Base-by-base conservation (phyloP, 2,888 invertebrate species). In the Brenthis ino region DNA sequence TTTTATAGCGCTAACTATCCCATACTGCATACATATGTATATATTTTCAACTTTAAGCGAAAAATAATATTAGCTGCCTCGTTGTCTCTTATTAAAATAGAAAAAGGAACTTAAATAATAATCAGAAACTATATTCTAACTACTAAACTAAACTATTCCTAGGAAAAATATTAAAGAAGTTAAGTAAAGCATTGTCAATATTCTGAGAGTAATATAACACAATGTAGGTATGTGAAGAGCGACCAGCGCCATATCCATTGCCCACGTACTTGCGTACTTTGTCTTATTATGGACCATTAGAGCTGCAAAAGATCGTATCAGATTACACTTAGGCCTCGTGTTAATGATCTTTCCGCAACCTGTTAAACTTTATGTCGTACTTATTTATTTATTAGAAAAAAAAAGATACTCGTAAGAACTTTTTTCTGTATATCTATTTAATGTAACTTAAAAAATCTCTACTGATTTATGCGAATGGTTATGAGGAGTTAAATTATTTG, bases 241-340 rank as follows among this genome's bases (percentile, higher is more conserved):
- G 50, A 60, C 33, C 58, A 69, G 69, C 65, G 70, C 57, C 63
- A 43, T 69, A 65, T 66, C 64, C 65, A 57, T 60, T 65, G 53
- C 51, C 63, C 65, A 47, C 61, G 61, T 67, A 71, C 60, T 68
- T 50, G 53, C 58, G 47, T 28, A 48, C 57, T 67, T 72, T 69
- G 69, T 72, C 61, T 69, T 67, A 58, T 51, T 64, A 70, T 54
- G 70, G 66, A 53, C 70, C 73, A 73, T 72, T 73, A 74, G 70
- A 69, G 47, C 57, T 43, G 63, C 67, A 67, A 70, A 72, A 72
- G 53, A 70, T 65, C 54, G 67, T 72, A 74, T 74, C 70, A 65
- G 58, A 65, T 74, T 74, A 67, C 72, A 63, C 58, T 58, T 8
- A 53, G 20, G 50, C 33, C 16, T 57, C 43, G 13, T 37, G 33